These are phyloP conservation scores for Meandrusa payeni DNA, from an alignment of 2,888 invertebrate species.

Conservation along the genomic window DNA sequence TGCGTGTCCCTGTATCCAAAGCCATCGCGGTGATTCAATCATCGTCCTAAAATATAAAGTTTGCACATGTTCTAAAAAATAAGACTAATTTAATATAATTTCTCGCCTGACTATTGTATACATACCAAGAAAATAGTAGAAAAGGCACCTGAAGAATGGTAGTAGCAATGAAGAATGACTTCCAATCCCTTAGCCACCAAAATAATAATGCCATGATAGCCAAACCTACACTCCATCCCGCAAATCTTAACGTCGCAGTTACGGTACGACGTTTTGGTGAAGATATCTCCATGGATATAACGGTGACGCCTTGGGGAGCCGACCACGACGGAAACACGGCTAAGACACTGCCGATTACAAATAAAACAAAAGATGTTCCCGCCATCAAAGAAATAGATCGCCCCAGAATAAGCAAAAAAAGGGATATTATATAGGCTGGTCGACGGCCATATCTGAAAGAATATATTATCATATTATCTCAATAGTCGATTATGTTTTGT, in stretches of 20 bases:
- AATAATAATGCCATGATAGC: conserved; percentile 49
- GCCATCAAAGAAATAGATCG: conserved; percentile 45
- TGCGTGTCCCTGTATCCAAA: conserved; percentile 75
- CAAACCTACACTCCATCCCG: conserved; percentile 45
- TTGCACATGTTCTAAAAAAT: too few relatives aligned
- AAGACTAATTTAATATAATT: too few relatives aligned
- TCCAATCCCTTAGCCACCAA: conserved; percentile 59
- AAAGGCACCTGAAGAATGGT: conserved; percentile 43
- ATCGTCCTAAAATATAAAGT: conserved; percentile 63
- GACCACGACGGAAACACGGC: conserved; percentile 52
- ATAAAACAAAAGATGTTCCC: conserved; percentile 42
- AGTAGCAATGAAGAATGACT: conserved; percentile 46
- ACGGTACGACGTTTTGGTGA: conserved; percentile 44
- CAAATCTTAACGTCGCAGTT: conserved; percentile 42
- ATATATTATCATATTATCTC: too few relatives aligned
- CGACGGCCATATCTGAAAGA: conserved; percentile 57
- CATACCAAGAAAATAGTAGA: conserved; percentile 53
- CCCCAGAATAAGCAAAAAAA: conserved; percentile 46
- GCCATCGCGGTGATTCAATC: conserved; percentile 84
- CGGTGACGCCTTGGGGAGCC: conserved; percentile 44
- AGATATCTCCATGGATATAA: conserved; percentile 57
- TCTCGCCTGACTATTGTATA: too few relatives aligned
- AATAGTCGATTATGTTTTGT: too few relatives aligned
- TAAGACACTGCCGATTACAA: conserved; percentile 48
- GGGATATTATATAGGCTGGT: conserved; percentile 44